Conservation (phyloP, 2,797 vertebrate species). For the Parauchenoglanis punctatus region DNA sequence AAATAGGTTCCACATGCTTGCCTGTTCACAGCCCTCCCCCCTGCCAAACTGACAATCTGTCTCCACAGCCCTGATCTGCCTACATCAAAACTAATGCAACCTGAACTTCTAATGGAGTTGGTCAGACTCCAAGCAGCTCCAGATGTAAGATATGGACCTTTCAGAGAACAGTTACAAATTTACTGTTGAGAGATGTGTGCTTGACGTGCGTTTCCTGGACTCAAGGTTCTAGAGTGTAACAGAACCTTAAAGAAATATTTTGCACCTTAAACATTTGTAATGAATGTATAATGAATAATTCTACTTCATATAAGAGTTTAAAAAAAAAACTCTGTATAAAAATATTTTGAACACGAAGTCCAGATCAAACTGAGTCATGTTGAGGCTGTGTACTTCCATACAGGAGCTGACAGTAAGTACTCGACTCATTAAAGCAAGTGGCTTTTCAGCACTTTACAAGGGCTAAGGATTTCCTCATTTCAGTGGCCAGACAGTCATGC, state of each 20-base stretch:
- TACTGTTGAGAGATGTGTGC: constrained; percentile 41
- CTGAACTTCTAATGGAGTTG: constrained; percentile 49
- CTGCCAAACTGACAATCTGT: constrained; percentile 39
- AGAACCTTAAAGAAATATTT: constrained; percentile 32
- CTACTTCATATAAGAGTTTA: neutral
- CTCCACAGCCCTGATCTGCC: constrained; percentile 46
- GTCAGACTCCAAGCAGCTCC: constrained; percentile 45
- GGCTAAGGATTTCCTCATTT: constrained; percentile 42
- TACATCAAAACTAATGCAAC: constrained; percentile 53
- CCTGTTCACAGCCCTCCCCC: constrained; percentile 62
- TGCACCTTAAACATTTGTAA: neutral
- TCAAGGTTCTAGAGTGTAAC: constrained; percentile 1
- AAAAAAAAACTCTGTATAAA: neutral
- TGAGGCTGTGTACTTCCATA: neutral
- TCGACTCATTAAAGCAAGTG: constrained; percentile 36
- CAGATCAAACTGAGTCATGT: neutral
- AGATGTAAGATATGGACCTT: constrained; percentile 50
- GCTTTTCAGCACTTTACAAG: constrained; percentile 49
- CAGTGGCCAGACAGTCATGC: constrained; percentile 37
- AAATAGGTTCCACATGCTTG: constrained; percentile 83
- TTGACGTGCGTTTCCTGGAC: constrained; percentile 42
- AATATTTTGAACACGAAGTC: neutral
- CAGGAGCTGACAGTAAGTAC: constrained; percentile 19
- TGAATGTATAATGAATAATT: neutral
- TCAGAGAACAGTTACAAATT: constrained; percentile 45